Percentiles rank a stretch among this genome's conserved stretches.
phyloP scores from a whole-genome alignment of 2,797 vertebrate genomes.

The Cetoscarus ocellatus region DNA sequence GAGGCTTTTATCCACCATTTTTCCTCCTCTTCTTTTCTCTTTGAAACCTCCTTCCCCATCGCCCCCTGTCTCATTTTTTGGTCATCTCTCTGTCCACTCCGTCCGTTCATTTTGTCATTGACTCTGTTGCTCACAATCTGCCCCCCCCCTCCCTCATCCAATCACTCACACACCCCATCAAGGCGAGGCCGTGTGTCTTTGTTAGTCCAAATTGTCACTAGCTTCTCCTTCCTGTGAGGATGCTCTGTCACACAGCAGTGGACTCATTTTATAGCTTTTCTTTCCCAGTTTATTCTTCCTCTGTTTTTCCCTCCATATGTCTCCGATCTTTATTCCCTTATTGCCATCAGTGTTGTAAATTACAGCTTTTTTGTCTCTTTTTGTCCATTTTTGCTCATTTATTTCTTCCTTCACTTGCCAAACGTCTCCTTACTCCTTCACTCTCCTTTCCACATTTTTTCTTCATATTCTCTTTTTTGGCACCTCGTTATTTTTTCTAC shows the following conservation, averaged over 20 bases:
- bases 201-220: constrained; percentile 75
- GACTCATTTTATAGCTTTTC: constrained; percentile 32
- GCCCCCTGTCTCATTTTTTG: constrained; percentile 29
- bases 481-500: constrained; percentile 62
- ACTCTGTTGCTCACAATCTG: constrained; percentile 61
- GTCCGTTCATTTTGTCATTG: constrained; percentile 61
- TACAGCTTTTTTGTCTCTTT: neutral
- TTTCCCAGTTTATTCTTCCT: neutral
- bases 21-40: neutral
- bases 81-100: constrained; percentile 52
- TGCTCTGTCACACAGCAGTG: constrained; percentile 54
- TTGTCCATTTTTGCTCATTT: constrained; percentile 41
- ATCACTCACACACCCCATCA: constrained; percentile 49
- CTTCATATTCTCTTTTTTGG: constrained; percentile 34
- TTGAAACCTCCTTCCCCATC: neutral
- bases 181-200: constrained; percentile 75
- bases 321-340: neutral
- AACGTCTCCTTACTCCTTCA: constrained; percentile 37
- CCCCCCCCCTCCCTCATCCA: constrained; percentile 52
- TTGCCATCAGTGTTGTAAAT: constrained; percentile 20
- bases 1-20: constrained; percentile 24
- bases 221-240: constrained; percentile 65
- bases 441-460: neutral
- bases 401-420: constrained; percentile 32
- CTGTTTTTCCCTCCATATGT: neutral